Evolutionary conservation across 2,113 vertebrate genomes (phyloP), one percentile per base, ranked within the genome.

Genomic region (Tupaia chinensis): DNA sequence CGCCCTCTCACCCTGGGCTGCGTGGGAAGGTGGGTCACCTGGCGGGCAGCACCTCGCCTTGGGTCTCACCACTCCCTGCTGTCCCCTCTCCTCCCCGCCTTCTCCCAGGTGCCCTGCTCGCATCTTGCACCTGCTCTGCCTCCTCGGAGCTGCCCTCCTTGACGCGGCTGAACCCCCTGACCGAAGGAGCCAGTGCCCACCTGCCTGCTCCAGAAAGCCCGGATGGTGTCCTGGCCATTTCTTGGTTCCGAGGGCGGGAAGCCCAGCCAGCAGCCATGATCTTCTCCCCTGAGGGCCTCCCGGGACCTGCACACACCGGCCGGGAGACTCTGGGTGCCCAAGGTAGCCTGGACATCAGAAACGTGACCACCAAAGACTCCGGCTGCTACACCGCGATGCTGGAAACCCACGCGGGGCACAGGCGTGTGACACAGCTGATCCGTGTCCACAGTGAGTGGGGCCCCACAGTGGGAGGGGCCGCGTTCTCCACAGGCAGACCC

Each of bases 91-190:
- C 9, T 60, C 61, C 54, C 56, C 70, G 8, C 25, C 44, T 14
- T 11, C 53, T 63, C 76, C 89, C 79, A 95, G 86, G 89, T 23
- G 68, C 19, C 70, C 77, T 95, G 58, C 60, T 95, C 0, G 0
- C 32, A 8, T 87, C 72, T 76, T 78, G 53, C 20, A 29, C 54
- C 91, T 63, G 34, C 16, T 73, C 70, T 29, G 80, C 13, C 32
- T 78, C 76, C 54, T 20, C 14, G 1, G 63, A 83, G 53, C 70
- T 68, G 44, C 65, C 44, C 3, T 23, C 23, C 69, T 68, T 53
- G 4, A 27, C 10, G 0, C 9, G 29, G 58, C 53, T 15, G 11
- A 66, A 73, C 14, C 7, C 23, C 60, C 1, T 20, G 34, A 60
- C 83, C 0, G 29, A 91, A 87, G 95, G 58, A 82, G 74, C 44